Percentiles rank a stretch among this genome's conserved stretches.
These are phyloP conservation scores for Neria commutata DNA, from an alignment of 2,888 invertebrate species.

Conservation along the genomic window DNA sequence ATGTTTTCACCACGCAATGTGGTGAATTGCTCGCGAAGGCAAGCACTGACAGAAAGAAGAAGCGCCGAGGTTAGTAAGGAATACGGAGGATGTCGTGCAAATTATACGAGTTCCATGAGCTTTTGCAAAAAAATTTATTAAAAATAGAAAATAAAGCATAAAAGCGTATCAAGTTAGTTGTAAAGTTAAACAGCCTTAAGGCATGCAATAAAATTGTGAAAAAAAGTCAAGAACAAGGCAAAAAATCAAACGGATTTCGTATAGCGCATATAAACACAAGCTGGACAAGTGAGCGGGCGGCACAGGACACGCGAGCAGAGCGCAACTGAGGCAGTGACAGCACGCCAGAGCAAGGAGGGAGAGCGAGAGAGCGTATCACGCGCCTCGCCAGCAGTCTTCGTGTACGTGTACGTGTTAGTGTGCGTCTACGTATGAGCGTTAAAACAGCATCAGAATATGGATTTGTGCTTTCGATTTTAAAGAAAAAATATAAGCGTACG, in stretches of 20 bases:
- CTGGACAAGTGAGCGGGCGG: background rate
- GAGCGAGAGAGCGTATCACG: background rate
- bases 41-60: background rate
- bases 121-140: slow-evolving; percentile 31
- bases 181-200: background rate
- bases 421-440: background rate
- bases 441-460: background rate
- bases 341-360: too few relatives aligned
- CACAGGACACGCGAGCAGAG: background rate
- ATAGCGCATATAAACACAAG: background rate
- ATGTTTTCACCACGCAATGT: background rate
- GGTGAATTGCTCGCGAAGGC: background rate
- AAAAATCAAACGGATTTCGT: too few relatives aligned
- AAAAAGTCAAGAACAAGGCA: background rate
- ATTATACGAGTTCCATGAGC: slow-evolving; percentile 52
- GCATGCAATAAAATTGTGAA: background rate
- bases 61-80: slow-evolving; percentile 44
- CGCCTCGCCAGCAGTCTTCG: background rate
- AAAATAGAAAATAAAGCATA: slow-evolving; percentile 36
- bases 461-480: background rate
- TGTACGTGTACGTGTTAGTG: background rate
- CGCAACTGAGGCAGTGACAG: background rate
- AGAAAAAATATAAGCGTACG: background rate
- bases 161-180: slow-evolving; percentile 25
- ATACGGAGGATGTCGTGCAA: slow-evolving; percentile 52